Evolutionary conservation across 2,888 invertebrate species (phyloP), one percentile per base, ranked within the genome.

Genomic region (Rhagonycha lutea): DNA sequence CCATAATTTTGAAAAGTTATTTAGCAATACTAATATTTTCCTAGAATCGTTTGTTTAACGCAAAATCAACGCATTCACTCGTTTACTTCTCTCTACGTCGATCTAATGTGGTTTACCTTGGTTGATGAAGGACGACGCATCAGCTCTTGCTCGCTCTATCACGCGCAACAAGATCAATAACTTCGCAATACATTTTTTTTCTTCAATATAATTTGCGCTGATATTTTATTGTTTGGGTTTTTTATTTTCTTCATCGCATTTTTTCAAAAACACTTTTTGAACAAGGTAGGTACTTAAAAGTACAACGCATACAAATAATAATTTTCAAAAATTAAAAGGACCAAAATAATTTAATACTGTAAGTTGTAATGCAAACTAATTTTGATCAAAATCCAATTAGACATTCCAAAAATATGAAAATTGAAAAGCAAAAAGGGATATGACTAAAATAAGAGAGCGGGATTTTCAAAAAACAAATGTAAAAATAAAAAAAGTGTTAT

Each of bases 1-100:
- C 80, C 81, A 82, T 82, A 26, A 68, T 73, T 61, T 61, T n/a
- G 14, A 24, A 24, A 65, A 65, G n/a, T 65, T n/a, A 65, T 23
- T 62, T 23, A 65, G 26, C 63, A 65, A 26, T 26, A 65, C 24
- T 24, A 65, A 65, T 65, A 65, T 65, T 65, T 65, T 65, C 26
- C 24, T 26, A 65, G 63, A 26, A 65, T 65, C 63, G 63, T 65
- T 65, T 23, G 23, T 65, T 65, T 65, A 47, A 47, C 47, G 47
- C 47, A 47, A 47, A 47, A 47, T 47, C 47, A 47, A 47, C 47
- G 8, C 28, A 28, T 28, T 28, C 8, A 9, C 28, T n/a, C 47
- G 47, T n/a, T 47, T 47, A 47, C 47, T 47, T 47, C 47, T 47
- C 47, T 47, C 47, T 47, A 47, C 47, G 47, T 47, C 47, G 47